Conservation (phyloP, 2,888 invertebrate genomes). For the Trissonchulus latispiculum region DNA sequence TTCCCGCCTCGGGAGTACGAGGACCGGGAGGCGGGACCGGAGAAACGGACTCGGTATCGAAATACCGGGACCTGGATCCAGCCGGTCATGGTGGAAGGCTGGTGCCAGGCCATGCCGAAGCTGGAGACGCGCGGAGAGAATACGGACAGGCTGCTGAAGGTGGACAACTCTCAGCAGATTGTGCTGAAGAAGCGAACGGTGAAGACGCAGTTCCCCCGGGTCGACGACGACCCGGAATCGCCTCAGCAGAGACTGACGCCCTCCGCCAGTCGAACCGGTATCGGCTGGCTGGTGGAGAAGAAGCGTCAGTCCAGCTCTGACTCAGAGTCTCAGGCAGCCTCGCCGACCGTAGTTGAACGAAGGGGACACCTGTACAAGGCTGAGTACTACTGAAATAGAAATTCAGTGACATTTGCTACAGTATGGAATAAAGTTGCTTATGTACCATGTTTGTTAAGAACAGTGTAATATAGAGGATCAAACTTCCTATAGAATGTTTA, state of each 20-base stretch:
- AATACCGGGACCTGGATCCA: background rate
- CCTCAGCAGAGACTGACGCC: no score
- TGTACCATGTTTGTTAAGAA: no score
- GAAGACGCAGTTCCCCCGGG: conserved; percentile 11
- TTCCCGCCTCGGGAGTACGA: background rate
- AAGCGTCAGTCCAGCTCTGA: background rate
- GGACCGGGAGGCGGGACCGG: conserved; percentile 1
- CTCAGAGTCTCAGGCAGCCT: background rate
- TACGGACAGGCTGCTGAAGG: background rate
- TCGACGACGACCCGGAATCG: background rate
- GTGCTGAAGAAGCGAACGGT: conserved; percentile 8
- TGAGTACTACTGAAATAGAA: background rate
- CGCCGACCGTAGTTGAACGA: background rate
- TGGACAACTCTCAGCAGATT: background rate
- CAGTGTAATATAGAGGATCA: no score
- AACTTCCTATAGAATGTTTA: no score
- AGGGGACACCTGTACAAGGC: background rate
- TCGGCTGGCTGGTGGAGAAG: background rate
- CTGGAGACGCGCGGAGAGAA: background rate
- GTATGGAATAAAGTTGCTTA: no score
- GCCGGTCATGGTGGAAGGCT: background rate
- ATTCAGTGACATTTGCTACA: no score
- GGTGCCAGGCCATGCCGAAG: background rate
- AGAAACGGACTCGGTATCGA: background rate
- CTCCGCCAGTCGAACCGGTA: background rate